Evolutionary conservation across 2,888 invertebrate species (phyloP).

Genomic region (Ashinkailepas kermadecensis): DNA sequence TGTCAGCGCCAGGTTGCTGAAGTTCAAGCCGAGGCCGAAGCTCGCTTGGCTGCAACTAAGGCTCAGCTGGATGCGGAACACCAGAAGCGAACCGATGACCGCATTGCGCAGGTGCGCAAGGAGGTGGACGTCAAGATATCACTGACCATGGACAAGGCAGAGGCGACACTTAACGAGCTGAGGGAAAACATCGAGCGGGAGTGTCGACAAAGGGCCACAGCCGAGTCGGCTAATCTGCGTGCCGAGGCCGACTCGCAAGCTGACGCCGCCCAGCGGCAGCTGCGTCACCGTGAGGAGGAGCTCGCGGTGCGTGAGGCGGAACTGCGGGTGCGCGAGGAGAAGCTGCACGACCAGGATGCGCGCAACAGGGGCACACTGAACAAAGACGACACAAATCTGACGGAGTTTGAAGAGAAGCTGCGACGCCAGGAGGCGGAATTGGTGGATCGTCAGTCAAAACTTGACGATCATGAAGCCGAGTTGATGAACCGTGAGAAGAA

Average conservation of each 20-base stretch:
- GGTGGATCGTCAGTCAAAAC: no score
- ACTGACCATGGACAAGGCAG: neutral
- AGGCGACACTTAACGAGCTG: neutral
- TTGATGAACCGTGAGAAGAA: no score
- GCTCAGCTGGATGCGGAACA: neutral
- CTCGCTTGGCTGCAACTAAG: neutral
- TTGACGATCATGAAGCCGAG: no score
- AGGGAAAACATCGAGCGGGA: neutral
- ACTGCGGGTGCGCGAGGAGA: neutral
- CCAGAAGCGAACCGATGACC: neutral
- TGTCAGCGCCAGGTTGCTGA: neutral
- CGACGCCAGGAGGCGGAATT: no score
- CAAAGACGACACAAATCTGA: no score
- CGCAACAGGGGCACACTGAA: no score
- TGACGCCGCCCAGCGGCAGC: neutral
- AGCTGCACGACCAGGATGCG: no score
- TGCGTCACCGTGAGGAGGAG: neutral
- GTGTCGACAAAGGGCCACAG: neutral
- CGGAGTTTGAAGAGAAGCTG: no score
- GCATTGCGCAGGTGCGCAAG: neutral
- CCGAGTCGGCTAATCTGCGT: neutral
- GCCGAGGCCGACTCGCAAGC: neutral
- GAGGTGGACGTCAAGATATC: neutral
- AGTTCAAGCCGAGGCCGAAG: neutral
- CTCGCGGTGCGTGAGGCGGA: neutral